phyloP scores from a whole-genome alignment of 2,797 vertebrate genomes.

The Hypotaenidia philippensis region DNA sequence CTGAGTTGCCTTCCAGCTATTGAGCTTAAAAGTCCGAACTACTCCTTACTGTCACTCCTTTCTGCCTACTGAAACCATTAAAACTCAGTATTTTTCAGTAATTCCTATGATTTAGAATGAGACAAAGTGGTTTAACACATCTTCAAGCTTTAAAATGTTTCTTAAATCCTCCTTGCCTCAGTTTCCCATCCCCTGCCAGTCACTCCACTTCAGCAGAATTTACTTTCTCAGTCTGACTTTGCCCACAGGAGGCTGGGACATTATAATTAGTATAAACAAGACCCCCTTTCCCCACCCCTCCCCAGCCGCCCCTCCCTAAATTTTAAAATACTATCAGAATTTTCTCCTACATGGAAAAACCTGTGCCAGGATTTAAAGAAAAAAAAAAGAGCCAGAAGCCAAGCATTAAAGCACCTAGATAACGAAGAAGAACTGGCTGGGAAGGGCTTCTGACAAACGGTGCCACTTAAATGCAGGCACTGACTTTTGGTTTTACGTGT shows the following conservation, averaged over 20 bases:
- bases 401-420: background rate
- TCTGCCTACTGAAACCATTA: background rate
- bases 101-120: background rate
- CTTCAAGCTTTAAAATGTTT: background rate
- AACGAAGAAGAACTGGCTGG: background rate
- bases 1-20: background rate
- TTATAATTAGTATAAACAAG: background rate
- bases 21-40: background rate
- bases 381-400: background rate
- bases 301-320: background rate
- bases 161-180: background rate
- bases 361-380: background rate
- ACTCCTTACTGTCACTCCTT: background rate
- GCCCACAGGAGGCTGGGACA: accelerated
- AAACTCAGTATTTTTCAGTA: background rate
- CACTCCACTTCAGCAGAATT: background rate
- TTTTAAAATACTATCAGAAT: background rate
- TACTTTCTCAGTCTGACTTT: background rate
- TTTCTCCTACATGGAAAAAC: background rate
- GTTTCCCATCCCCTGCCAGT: background rate
- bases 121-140: background rate
- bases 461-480: background rate
- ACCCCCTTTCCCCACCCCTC: background rate
- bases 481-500: background rate
- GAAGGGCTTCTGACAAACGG: background rate